Evolutionary conservation across 2,797 vertebrate genomes (phyloP).

Genomic region (Sus cebifrons): DNA sequence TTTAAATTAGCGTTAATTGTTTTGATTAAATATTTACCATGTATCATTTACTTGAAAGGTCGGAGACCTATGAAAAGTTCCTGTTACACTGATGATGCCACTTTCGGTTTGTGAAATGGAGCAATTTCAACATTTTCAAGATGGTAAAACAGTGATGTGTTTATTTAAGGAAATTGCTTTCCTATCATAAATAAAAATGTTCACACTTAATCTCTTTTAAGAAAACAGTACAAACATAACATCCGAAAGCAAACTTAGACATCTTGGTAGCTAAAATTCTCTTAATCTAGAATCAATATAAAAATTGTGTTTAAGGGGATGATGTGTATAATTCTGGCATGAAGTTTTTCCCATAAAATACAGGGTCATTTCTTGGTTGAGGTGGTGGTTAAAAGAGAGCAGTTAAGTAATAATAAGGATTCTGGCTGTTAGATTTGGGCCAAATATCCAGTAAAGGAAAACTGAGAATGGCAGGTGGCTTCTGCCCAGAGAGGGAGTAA

Average conservation of each 20-base stretch:
- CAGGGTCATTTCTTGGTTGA: background rate
- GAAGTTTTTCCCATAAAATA: background rate
- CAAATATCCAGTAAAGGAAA: background rate
- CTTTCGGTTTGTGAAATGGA: background rate
- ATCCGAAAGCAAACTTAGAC: background rate
- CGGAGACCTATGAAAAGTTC: background rate
- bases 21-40: conserved; percentile 54
- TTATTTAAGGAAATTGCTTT: background rate
- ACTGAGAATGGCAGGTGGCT: fast-evolving
- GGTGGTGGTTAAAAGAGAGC: background rate
- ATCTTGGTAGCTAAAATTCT: background rate
- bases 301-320: background rate
- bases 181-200: background rate
- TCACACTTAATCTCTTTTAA: background rate
- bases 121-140: background rate
- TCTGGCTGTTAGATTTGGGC: background rate
- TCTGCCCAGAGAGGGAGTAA: background rate
- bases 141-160: background rate
- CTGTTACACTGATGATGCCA: background rate
- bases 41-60: background rate
- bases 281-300: background rate
- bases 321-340: background rate
- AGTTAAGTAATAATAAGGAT: background rate
- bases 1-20: conserved; percentile 22
- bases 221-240: background rate